Percentiles rank a stretch among this genome's conserved stretches.
Evolutionary conservation across 2,888 invertebrate genomes (phyloP).

Genomic region (Drosophila peninsularis): DNA sequence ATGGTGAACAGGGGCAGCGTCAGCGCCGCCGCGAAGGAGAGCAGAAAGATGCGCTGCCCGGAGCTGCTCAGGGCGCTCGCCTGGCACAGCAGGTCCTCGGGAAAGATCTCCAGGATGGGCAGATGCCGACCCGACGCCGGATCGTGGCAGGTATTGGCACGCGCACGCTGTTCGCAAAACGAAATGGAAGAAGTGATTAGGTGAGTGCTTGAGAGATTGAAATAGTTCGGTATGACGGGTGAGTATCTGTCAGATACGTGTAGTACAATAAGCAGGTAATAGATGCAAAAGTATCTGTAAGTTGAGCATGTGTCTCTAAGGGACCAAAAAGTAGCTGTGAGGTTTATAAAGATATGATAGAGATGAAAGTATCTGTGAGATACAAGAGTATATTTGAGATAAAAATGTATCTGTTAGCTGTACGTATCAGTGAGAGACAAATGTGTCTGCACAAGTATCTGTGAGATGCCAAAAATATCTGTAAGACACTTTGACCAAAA

Average conservation of each 20-base stretch:
- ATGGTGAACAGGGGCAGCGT: conserved; percentile 78
- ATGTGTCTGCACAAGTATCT: not conserved
- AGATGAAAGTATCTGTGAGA: not conserved
- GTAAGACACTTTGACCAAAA: no score
- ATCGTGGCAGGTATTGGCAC: conserved; percentile 90
- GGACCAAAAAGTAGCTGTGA: no score
- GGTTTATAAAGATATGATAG: no score
- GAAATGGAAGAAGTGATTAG: no score
- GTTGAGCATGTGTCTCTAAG: no score
- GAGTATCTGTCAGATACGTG: not conserved
- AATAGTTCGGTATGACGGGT: not conserved
- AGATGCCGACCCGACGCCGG: conserved; percentile 87
- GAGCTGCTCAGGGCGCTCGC: conserved; percentile 92
- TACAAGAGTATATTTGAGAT: not conserved
- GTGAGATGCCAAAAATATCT: not conserved
- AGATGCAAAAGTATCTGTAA: not conserved
- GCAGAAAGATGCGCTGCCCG: conserved; percentile 83
- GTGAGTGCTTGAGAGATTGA: no score
- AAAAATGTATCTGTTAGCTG: no score
- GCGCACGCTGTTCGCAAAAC: conserved; percentile 86
- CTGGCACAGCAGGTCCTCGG: conserved; percentile 93
- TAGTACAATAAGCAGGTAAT: not conserved
- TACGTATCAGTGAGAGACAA: not conserved
- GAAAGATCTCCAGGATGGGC: conserved; percentile 90
- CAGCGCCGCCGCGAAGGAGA: conserved; percentile 81